Evolutionary conservation across 2,888 invertebrate species (phyloP).

Genomic region (Andrena minutula): DNA sequence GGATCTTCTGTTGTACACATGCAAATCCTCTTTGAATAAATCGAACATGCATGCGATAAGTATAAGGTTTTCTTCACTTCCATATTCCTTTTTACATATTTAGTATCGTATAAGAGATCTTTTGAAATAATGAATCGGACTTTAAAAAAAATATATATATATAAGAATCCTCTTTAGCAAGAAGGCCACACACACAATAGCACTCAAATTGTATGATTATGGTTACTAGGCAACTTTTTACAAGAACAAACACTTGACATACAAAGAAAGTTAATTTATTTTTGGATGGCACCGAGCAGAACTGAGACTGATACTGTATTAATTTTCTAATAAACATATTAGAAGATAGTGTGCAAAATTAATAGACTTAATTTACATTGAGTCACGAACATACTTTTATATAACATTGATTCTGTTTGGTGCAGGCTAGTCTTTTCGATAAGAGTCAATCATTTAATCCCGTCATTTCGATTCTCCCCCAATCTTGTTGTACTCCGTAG

Average conservation of each 20-base stretch:
- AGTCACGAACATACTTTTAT: conserved; percentile 22
- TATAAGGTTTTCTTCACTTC: conserved; percentile 69
- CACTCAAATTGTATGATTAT: conserved; percentile 66
- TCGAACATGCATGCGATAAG: conserved; percentile 75
- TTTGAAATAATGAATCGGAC: conserved; percentile 38
- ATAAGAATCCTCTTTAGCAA: conserved; percentile 44
- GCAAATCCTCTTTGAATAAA: conserved; percentile 81
- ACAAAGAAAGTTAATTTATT: conserved; percentile 52
- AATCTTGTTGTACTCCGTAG: conserved; percentile 29
- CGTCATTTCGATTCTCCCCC: conserved; percentile 33
- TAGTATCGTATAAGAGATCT: conserved; percentile 42
- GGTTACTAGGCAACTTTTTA: conserved; percentile 56
- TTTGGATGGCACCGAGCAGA: conserved; percentile 63
- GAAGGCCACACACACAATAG: conserved; percentile 79
- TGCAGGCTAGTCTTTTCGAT: conserved; percentile 52
- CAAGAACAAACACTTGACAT: conserved; percentile 47
- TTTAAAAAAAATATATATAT: neutral
- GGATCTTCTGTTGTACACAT: conserved; percentile 81
- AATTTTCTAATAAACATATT: conserved; percentile 49
- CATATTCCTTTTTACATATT: conserved; percentile 61
- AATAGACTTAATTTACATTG: conserved; percentile 36
- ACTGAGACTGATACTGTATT: conserved; percentile 63
- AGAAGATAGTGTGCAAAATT: conserved; percentile 21
- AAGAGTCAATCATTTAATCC: conserved; percentile 33
- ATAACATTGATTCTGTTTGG: conserved; percentile 58